Base-by-base conservation (phyloP, 1,140 invertebrate genomes). In the Parapsyche elsis region DNA sequence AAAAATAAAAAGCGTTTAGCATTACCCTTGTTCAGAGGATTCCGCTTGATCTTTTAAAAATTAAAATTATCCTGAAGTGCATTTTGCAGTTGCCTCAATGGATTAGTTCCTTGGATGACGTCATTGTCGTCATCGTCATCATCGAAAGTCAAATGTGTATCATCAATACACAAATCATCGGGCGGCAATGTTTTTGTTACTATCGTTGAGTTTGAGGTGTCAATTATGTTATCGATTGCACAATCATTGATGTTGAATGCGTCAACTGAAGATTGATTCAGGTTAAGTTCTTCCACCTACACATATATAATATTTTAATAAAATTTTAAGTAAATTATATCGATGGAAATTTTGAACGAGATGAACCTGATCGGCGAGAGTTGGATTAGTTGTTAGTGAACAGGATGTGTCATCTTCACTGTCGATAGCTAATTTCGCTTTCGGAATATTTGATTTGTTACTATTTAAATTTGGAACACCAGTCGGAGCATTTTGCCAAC, bases 271-370 rank as follows among this genome's bases (percentile, higher is more conserved):
- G 73, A 61, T 70, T 84, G 76, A 80, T 78, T 85, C 53, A 84
- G 59, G 26, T 83, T 85, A 9, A 85, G 82, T 77, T 86, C 84
- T 70, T 83, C 82, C 26, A 84, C 81, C 84, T 85, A 79, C 38
- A 16, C 67, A 30, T 38, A 30, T 16, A 44, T 5, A 44, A 16
- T 9, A 1, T 71, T 5, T 71, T 71, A 71, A 16, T 21, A 61
- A 49, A 49, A 24, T 49, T n/a, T n/a, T n/a, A 74, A 24, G 5
- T 0, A 9, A 38, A 49, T 16, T 16, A 49, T 2, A 5, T 49
- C 19, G 49, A 19, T 12, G 4, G 10, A 23, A 53, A 49, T 23
- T 71, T 21, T 38, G 38, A 21, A 10, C 12, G 19, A 46, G 21
- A 49, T 71, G 10, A 73, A 81, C 81, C 75, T 82, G 81, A 21